Base-by-base conservation (phyloP, 2,797 vertebrate genomes). In the Epinephelus awoara region DNA sequence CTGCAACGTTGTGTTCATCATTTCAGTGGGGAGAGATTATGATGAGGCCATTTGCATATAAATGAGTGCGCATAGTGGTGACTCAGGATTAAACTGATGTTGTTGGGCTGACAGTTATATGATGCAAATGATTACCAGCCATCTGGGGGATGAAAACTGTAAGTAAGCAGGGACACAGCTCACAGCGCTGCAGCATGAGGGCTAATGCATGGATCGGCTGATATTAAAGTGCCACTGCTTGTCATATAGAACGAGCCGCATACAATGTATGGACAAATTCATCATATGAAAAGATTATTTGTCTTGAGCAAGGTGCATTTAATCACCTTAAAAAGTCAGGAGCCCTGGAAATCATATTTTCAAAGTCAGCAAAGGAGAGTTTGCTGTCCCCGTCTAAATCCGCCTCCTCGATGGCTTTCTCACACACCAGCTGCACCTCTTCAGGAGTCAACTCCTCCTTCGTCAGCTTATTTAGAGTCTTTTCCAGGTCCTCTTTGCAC, bases 301-400 rank as follows among this genome's bases (percentile, higher is more conserved):
- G 4, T 44, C 21, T 14, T 9, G 5, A 2, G 19, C 5, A 11
- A 58, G 3, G 15, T 29, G 14, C 46, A 62, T 56, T 72, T 54
- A 52, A 56, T 79, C 95, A 99, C 98, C 98, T 99, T 96, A 98
- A 95, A 88, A 99, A 99, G 89, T 99, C 98, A 0, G 98, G 98
- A 84, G 98, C 98, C 94, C 98, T 97, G 72, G 98, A 93, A 57
- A 99, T 99, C 98, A 99, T 99, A 86, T 99, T 99, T 90, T 99
- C 98, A 90, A 99, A 99, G 89, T 99, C 98, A 1, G 97, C 92
- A 75, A 94, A 99, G 62, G 97, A 97, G 29, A 99, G 95, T 87
- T 99, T 99, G 81, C 94, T 97, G 13, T 99, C 98, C 2, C 97
- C 98, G 0, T 99, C 98, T 92, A 99, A 94, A 82, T 99, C 98